phyloP scores from a whole-genome alignment of 2,113 vertebrate species.

The Alethe diademata region DNA sequence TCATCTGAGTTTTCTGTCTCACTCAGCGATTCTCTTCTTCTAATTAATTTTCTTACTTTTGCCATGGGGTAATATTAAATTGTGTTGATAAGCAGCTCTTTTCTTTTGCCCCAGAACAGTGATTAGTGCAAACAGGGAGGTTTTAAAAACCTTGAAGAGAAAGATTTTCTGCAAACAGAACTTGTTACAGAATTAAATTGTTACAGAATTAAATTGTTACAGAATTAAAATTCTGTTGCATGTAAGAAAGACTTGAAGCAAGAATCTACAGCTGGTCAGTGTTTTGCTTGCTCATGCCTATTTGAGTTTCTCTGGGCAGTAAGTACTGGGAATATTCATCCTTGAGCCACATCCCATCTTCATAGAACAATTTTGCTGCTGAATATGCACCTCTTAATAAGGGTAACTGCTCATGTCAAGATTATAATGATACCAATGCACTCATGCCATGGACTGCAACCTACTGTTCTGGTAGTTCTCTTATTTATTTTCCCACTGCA shows the following conservation, averaged over 20 bases:
- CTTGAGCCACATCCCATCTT: constrained; percentile 16
- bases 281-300: background rate
- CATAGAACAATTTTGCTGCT: constrained; percentile 25
- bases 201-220: background rate
- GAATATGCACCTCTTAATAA: constrained; percentile 35
- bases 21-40: background rate
- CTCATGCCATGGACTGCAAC: constrained; percentile 26
- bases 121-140: background rate
- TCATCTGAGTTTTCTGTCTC: background rate
- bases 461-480: constrained; percentile 20
- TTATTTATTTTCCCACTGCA: background rate
- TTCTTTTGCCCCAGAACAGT: background rate
- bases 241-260: background rate
- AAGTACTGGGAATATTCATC: background rate
- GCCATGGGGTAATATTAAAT: background rate
- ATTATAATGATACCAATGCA: constrained; percentile 43
- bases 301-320: background rate
- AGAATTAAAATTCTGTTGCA: background rate
- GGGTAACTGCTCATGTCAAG: constrained; percentile 37
- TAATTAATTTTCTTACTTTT: constrained; percentile 19
- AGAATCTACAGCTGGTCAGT: background rate
- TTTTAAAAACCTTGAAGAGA: background rate
- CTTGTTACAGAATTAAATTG: background rate
- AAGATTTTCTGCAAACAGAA: background rate
- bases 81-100: background rate